These are phyloP conservation scores for Zaprionus tsacasi DNA, from an alignment of 1,140 invertebrate species.

Conservation along the genomic window DNA sequence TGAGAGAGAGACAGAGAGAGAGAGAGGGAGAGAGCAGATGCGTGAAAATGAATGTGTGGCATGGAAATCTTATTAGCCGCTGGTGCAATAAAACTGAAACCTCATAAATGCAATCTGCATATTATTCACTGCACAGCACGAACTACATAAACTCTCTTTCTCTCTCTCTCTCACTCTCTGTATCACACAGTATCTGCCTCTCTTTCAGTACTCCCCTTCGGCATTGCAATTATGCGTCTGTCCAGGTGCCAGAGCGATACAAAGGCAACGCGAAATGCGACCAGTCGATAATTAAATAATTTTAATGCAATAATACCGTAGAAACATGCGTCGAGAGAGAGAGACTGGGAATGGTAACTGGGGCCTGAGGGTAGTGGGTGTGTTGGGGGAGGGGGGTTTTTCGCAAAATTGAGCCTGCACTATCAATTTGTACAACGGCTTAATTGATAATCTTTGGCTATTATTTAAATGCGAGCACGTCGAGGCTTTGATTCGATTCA, in stretches of 20 bases:
- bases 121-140: constrained; percentile 21
- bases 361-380: neutral
- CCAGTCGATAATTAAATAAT: constrained; percentile 61
- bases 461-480: constrained; percentile 71
- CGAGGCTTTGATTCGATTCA: constrained; percentile 67
- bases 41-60: constrained; percentile 1
- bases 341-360: neutral
- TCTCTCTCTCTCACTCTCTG: neutral
- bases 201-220: constrained; percentile 13
- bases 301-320: constrained; percentile 61
- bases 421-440: constrained; percentile 77
- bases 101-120: constrained; percentile 50
- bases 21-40: neutral
- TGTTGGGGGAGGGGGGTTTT: neutral
- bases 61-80: constrained; percentile 46
- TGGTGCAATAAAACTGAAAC: constrained; percentile 47
- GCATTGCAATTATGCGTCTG: constrained; percentile 49
- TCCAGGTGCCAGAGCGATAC: constrained; percentile 31
- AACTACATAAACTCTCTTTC: constrained; percentile 26
- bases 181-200: neutral
- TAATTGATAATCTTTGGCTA: constrained; percentile 82
- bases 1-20: neutral
- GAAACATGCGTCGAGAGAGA: constrained; percentile 21
- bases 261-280: constrained; percentile 36
- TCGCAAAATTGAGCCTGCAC: constrained; percentile 47